A percentile compares a stretch with the other conserved stretches of the same genome.
phyloP scores from a whole-genome alignment of 1,140 invertebrate genomes.

The Ceratina japonica region DNA sequence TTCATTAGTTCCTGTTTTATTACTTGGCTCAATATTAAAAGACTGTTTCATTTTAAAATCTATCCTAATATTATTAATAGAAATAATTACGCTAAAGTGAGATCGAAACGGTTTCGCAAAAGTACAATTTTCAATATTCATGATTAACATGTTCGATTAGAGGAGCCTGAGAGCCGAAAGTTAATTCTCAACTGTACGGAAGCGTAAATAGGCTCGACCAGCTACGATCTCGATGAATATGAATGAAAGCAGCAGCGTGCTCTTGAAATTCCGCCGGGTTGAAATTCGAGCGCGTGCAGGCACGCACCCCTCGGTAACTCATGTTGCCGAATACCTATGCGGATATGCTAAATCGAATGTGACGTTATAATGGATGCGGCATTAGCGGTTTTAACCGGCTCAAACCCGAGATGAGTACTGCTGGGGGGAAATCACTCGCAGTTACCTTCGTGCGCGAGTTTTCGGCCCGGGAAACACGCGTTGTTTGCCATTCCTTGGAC shows the following conservation, averaged over 20 bases:
- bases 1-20: no score
- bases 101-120: no score
- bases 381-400: constrained; percentile 69
- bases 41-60: no score
- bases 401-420: constrained; percentile 56
- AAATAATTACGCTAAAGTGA: no score
- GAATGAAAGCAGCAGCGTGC: constrained; percentile 51
- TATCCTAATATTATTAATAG: no score
- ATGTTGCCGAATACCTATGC: constrained; percentile 51
- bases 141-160: neutral
- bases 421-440: constrained; percentile 46
- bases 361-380: constrained; percentile 74
- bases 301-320: constrained; percentile 28
- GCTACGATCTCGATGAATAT: constrained; percentile 62
- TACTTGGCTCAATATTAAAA: no score
- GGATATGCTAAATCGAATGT: constrained; percentile 72
- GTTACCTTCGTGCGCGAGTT: constrained; percentile 3
- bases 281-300: constrained; percentile 46
- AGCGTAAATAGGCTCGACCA: constrained; percentile 52
- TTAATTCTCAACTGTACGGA: constrained; percentile 21
- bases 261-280: constrained; percentile 45
- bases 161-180: neutral
- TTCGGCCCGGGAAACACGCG: neutral
- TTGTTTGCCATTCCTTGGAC: constrained; percentile 11
- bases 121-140: no score